phyloP scores from a whole-genome alignment of 2,113 vertebrate genomes.

The Oreochromis tanganicae region DNA sequence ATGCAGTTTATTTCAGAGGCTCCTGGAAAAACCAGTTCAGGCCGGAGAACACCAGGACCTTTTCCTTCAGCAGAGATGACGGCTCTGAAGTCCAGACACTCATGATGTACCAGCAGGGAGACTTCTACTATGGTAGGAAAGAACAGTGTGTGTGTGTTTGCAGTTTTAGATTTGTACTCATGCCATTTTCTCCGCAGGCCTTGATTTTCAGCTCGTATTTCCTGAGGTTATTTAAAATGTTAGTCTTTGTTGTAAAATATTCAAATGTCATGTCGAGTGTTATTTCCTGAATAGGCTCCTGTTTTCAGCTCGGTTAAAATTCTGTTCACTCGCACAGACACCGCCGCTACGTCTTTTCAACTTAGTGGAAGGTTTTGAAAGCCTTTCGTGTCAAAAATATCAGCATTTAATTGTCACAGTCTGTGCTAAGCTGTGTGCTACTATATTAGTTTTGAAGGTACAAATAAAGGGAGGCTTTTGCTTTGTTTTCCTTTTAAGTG shows the following conservation, averaged over 20 bases:
- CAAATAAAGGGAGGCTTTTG: neutral
- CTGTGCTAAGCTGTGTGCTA: neutral
- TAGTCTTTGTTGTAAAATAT: conserved; percentile 44
- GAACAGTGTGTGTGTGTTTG: neutral
- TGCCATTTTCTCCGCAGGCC: neutral
- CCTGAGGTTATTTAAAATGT: conserved; percentile 51
- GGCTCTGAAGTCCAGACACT: conserved; percentile 95
- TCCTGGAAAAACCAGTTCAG: conserved; percentile 98
- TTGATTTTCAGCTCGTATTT: conserved; percentile 15
- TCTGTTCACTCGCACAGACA: neutral
- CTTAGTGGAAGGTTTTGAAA: neutral
- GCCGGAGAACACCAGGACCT: conserved; percentile 94
- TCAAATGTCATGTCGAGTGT: conserved; percentile 11
- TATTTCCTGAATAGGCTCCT: conserved; percentile 3
- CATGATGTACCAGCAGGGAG: conserved; percentile 99
- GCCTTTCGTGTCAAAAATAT: neutral
- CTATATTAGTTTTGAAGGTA: neutral
- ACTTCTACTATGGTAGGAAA: conserved; percentile 92
- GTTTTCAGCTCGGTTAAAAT: neutral
- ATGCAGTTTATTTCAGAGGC: conserved; percentile 94
- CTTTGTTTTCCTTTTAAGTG: neutral
- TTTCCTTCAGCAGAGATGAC: conserved; percentile 96
- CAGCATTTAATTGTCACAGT: neutral
- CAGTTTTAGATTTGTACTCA: neutral
- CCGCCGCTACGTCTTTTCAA: neutral